Conservation (phyloP, 2,888 invertebrate species). For the Lypha dubia region DNA sequence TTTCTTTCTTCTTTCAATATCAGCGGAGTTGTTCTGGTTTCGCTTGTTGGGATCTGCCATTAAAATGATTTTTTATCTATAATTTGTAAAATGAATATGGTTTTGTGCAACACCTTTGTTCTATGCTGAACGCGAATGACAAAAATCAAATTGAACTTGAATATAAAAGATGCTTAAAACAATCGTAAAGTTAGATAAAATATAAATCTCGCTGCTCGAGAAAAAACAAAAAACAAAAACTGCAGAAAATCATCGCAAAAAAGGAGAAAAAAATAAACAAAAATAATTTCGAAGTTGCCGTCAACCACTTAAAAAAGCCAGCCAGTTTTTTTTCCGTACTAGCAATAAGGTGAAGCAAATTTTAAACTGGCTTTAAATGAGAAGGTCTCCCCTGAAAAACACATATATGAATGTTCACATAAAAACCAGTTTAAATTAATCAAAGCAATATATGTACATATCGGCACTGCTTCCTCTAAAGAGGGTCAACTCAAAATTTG, state of each 20-base stretch:
- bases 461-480: no score
- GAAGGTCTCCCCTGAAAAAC: background rate
- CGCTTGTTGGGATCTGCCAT: conserved; percentile 11
- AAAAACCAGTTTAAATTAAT: background rate
- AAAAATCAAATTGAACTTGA: conserved; percentile 52
- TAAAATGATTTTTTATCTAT: background rate
- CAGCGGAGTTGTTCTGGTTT: conserved; percentile 28
- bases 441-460: background rate
- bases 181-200: conserved; percentile 4
- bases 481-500: no score
- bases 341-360: conserved; percentile 26
- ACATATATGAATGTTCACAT: no score
- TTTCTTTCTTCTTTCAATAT: background rate
- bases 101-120: conserved; percentile 44
- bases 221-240: conserved; percentile 23
- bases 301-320: conserved; percentile 24
- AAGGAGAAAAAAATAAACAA: conserved; percentile 9
- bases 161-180: conserved; percentile 13
- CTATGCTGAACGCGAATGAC: conserved; percentile 6
- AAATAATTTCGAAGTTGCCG: conserved; percentile 41
- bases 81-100: conserved; percentile 44
- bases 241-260: background rate
- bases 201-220: conserved; percentile 8
- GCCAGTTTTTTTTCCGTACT: conserved; percentile 17
- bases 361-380: conserved; percentile 5